Evolutionary conservation across 2,888 invertebrate species (phyloP).

Genomic region (Phymatocera aterrima): DNA sequence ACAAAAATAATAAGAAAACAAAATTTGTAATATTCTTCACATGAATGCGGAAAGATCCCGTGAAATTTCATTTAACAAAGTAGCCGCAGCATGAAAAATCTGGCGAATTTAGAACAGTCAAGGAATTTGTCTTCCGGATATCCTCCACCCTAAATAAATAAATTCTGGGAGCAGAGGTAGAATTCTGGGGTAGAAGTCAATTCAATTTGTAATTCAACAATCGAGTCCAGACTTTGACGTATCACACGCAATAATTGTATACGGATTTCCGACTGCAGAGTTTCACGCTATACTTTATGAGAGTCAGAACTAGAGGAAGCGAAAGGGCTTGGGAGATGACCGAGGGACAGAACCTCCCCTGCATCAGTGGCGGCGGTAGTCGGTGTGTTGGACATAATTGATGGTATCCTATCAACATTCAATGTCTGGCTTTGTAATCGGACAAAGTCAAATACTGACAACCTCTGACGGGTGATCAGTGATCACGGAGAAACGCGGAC

Average conservation of each 20-base stretch:
- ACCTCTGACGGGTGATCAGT: slow-evolving; percentile 52
- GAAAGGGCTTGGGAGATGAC: slow-evolving; percentile 42
- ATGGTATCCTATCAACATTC: slow-evolving; percentile 66
- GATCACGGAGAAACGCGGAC: slow-evolving; percentile 29
- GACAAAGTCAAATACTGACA: slow-evolving; percentile 67
- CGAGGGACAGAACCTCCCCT: not conserved
- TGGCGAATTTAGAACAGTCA: too few species aligned
- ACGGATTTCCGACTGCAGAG: not conserved
- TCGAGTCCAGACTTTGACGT: not conserved
- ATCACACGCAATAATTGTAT: not conserved
- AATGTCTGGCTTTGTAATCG: slow-evolving; percentile 61
- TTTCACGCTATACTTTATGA: not conserved
- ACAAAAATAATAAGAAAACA: not conserved
- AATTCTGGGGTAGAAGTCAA: not conserved
- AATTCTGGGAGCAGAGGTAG: too few species aligned
- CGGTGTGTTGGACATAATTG: slow-evolving; percentile 67
- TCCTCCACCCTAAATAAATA: too few species aligned
- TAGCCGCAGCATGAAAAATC: too few species aligned
- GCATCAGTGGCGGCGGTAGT: not conserved
- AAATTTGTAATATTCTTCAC: too few species aligned
- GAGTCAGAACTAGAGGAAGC: not conserved
- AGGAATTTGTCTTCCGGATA: too few species aligned
- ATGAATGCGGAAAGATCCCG: too few species aligned
- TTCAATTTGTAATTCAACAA: too few species aligned
- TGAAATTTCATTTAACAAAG: too few species aligned